phyloP scores from a whole-genome alignment of 2,113 vertebrate genomes.

The Myiopsitta monachus region DNA sequence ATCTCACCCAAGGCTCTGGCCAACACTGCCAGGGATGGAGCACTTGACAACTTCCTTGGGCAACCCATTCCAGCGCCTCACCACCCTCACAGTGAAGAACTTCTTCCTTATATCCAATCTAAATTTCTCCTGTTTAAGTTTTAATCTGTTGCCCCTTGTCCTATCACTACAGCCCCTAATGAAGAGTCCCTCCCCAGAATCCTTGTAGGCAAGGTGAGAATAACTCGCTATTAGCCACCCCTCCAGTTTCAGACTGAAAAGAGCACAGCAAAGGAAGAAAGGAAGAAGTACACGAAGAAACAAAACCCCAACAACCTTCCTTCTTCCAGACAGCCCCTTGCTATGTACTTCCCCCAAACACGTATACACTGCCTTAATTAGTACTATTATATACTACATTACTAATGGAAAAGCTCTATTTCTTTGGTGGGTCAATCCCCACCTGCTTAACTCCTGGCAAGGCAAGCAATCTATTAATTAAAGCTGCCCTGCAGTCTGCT shows the following conservation, averaged over 20 bases:
- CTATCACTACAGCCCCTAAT: no score
- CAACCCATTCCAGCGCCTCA: no score
- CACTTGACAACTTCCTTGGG: no score
- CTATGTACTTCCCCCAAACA: background rate
- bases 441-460: background rate
- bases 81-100: no score
- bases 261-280: background rate
- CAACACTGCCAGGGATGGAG: no score
- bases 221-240: background rate
- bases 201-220: background rate
- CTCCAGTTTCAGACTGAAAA: conserved; percentile 1
- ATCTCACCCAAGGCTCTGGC: no score
- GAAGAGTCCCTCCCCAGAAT: no score
- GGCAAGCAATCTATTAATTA: conserved; percentile 45
- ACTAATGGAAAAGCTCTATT: background rate
- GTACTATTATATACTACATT: background rate
- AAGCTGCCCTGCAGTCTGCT: conserved; percentile 27
- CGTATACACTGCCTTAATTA: background rate
- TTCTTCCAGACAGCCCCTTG: background rate
- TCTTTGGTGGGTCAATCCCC: background rate
- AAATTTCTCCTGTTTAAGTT: no score
- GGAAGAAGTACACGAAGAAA: conserved; percentile 1
- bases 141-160: no score
- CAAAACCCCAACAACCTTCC: background rate
- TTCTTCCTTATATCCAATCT: no score